Evolutionary conservation across 1,140 invertebrate species (phyloP).

Genomic region (Drosophila mayri): DNA sequence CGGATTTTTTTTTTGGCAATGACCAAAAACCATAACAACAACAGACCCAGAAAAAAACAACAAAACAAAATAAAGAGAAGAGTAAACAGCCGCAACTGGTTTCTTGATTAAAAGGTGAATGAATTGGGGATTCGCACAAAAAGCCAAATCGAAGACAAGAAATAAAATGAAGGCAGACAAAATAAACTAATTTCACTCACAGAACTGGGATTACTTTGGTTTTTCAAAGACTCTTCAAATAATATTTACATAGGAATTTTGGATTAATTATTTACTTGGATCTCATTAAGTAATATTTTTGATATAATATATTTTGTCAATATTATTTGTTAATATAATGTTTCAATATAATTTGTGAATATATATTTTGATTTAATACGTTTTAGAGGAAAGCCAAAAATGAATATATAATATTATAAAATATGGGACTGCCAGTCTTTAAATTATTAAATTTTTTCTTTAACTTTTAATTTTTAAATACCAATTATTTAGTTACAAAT

Average conservation of each 20-base stretch:
- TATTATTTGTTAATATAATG: too few species aligned
- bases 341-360: too few species aligned
- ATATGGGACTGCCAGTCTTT: too few species aligned
- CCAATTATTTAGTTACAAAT: too few species aligned
- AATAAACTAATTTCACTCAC: conserved; percentile 38
- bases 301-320: not conserved
- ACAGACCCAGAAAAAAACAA: conserved; percentile 19
- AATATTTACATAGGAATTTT: not conserved
- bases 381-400: too few species aligned
- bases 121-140: conserved; percentile 65
- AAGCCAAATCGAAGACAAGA: conserved; percentile 45
- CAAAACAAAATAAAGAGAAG: conserved; percentile 15
- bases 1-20: conserved; percentile 52
- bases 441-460: too few species aligned
- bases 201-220: not conserved
- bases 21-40: conserved; percentile 40
- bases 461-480: too few species aligned
- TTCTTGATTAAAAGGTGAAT: conserved; percentile 81
- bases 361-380: too few species aligned
- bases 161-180: conserved; percentile 19
- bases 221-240: not conserved
- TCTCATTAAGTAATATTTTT: not conserved
- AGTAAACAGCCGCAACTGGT: conserved; percentile 62
- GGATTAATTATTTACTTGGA: not conserved
- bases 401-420: too few species aligned